A percentile compares a stretch with the other conserved stretches of the same genome.
These are phyloP conservation scores for Apamea epomidion DNA, from an alignment of 2,888 invertebrate genomes.

Conservation along the genomic window DNA sequence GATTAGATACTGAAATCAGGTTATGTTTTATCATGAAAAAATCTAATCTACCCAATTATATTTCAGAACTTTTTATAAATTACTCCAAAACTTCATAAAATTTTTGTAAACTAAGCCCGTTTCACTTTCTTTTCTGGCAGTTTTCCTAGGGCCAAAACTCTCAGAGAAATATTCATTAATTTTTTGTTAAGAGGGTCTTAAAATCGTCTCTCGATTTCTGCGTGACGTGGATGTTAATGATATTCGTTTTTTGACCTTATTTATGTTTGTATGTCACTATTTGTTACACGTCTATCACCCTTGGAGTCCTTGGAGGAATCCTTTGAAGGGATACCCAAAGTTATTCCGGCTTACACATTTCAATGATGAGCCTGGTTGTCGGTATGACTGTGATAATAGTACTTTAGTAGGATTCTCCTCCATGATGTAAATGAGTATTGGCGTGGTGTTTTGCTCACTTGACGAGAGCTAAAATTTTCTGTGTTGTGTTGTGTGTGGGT, in stretches of 20 bases:
- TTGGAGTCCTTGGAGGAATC: slow-evolving; percentile 7
- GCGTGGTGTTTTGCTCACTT: background rate
- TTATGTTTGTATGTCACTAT: slow-evolving; percentile 24
- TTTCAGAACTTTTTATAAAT: slow-evolving; percentile 33
- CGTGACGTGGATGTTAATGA: slow-evolving; percentile 67
- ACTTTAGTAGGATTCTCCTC: background rate
- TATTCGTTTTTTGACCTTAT: slow-evolving; percentile 36
- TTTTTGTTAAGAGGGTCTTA: slow-evolving; percentile 53
- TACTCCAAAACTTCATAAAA: slow-evolving; percentile 24
- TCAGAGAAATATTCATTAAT: slow-evolving; percentile 41
- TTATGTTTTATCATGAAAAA: background rate
- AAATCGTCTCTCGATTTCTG: slow-evolving; percentile 65
- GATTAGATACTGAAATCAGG: background rate
- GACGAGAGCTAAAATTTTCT: background rate
- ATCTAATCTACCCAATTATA: slow-evolving; percentile 4
- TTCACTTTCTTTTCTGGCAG: slow-evolving; percentile 45
- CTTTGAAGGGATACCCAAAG: slow-evolving; percentile 17
- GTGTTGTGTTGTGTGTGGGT: background rate
- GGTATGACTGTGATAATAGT: background rate
- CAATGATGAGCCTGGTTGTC: slow-evolving; percentile 4
- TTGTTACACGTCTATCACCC: slow-evolving; percentile 11
- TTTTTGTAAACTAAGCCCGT: slow-evolving; percentile 27
- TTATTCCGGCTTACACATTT: slow-evolving; percentile 6
- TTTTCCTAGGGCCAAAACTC: slow-evolving; percentile 15
- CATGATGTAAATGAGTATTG: background rate